Base-by-base conservation (phyloP, 2,113 vertebrate genomes). In the Alouatta palliata region DNA sequence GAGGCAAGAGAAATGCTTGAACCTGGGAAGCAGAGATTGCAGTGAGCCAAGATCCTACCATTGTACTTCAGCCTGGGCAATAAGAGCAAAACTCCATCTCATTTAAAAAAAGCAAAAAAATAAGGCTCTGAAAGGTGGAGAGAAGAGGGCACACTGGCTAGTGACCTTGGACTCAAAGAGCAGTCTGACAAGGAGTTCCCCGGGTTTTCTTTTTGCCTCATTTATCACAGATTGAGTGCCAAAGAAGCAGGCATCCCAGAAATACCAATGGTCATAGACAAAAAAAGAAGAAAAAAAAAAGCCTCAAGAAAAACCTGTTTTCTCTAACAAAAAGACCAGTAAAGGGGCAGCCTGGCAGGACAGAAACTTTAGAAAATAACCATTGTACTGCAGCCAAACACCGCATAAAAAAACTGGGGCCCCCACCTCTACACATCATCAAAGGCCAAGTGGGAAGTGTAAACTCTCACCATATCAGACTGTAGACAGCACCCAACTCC, bases 11-110 rank as follows among this genome's bases (percentile, higher is more conserved):
- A 52, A 30, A 13, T 5, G 27, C 61, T 30, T 61, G 8, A 43
- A 56, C 19, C 32, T 14, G 16, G 66, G 32, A 68, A 14, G 32
- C 16, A 0, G 16, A 32, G 32, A 14, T 17, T 68, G 14, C 1
- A 1, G 66, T 68, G 32, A 68, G 66, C 66, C 1, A 0, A 17
- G 16, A 35, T 68, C 32, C 0, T 2, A 35, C 16, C 32, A 35
- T 17, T 68, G 66, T 7, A 35, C 66, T 68, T 6, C 66, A 68
- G 66, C 32, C 13, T 68, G 14, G 14, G 66, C 16, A 35, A 35
- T 6, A 68, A 64, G 66, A 68, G 6, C 16, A 13, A 68, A 35
- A 68, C 66, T 68, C 14, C 13, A 30, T 16, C 32, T 68, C 32
- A 68, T 52, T 49, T 13, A 68, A 68, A 61, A 64, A 64, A 30